Base-by-base conservation (phyloP, 2,113 vertebrate species). In the Gymnarchus niloticus region DNA sequence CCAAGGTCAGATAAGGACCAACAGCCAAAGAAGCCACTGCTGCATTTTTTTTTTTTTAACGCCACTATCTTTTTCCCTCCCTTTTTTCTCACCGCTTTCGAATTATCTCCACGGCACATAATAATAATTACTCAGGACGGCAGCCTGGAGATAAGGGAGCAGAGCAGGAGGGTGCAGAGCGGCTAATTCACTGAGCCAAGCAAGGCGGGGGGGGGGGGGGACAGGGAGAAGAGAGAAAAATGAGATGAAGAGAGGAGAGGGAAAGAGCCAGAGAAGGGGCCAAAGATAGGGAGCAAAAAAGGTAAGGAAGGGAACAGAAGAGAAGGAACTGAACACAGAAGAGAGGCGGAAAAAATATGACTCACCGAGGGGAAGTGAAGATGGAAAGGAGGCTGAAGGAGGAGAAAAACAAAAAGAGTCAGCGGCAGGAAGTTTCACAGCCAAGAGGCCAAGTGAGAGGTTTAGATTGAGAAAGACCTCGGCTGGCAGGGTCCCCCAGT, bases 1-100 rank as follows among this genome's bases (percentile, higher is more conserved):
- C 94, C 93, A 95, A 95, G 94, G 94, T 95, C 94, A 95, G 94
- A 95, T 95, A 95, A 95, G 94, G 93, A 93, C 92, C 92, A 92
- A 92, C 89, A 93, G 92, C 92, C 92, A 92, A 94, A 94, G 93
- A 94, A 94, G 92, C 92, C 92, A 93, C 92, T 90, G 92, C 93
- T 90, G 92, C 92, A 94, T 95, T 95, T 94, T 95, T 94, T 92
- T 92, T 88, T 89, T 90, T 93, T 90, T 41, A 82, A 84, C 86
- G 84, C 73, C 86, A 51, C 86, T 87, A 87, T 87, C 86, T 76
- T 91, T 84, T 83, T 48, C 59, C 56, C 82, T 87, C 91, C 56
- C 88, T 88, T 92, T 93, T 92, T 92, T 91, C 92, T 91, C 93
- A 90, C 92, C 93, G 94, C 93, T 94, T 94, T 93, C 91, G 90